A percentile compares a stretch with the other conserved stretches of the same genome.
These are phyloP conservation scores for Crossoptilon crossoptilon DNA, from an alignment of 2,797 vertebrate species.

Conservation along the genomic window DNA sequence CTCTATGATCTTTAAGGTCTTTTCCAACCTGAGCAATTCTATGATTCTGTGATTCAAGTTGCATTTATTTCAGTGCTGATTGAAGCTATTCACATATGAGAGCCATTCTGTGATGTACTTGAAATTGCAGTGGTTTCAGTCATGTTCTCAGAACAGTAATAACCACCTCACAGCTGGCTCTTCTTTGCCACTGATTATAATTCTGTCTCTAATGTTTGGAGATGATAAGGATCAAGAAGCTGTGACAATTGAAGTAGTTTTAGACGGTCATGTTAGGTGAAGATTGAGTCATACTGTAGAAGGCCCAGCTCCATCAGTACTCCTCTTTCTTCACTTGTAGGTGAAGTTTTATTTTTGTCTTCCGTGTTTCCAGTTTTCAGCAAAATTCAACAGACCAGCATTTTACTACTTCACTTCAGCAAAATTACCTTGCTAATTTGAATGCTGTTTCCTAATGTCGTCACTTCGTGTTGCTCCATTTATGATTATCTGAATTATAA, in stretches of 20 bases:
- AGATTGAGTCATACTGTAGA: not conserved
- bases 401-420: not conserved
- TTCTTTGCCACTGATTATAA: not conserved
- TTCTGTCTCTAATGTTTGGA: not conserved
- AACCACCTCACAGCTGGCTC: not conserved
- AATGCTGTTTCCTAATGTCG: not conserved
- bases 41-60: not conserved
- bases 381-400: not conserved
- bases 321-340: not conserved
- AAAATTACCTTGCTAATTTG: not conserved
- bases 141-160: not conserved
- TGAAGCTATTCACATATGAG: not conserved
- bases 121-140: too few species aligned
- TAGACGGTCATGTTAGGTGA: not conserved
- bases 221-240: not conserved
- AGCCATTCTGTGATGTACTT: not conserved
- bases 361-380: not conserved
- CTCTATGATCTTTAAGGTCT: too few species aligned
- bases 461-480: not conserved
- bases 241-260: not conserved
- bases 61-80: not conserved
- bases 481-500: not conserved
- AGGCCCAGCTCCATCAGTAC: not conserved
- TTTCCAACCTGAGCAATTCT: too few species aligned
- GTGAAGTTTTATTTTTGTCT: not conserved